Evolutionary conservation across 1,140 invertebrate species (phyloP), one percentile per base, ranked within the genome.

Genomic region (Lordiphosa collinella): DNA sequence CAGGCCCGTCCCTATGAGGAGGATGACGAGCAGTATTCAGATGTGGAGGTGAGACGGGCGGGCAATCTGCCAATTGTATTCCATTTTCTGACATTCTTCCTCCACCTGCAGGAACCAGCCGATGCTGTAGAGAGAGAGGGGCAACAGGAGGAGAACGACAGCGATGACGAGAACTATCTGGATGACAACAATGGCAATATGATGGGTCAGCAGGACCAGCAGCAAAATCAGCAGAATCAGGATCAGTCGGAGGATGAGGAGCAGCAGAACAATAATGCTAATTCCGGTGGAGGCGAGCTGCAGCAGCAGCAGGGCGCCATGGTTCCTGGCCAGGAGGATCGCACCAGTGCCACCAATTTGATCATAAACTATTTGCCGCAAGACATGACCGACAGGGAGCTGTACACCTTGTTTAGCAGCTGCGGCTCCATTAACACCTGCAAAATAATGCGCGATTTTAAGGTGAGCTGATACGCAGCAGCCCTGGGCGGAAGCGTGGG

Each of bases 321-420:
- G 16, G 18, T 11, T 22, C 18, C n/a, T 31, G 31, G 14, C 11
- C 48, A 18, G 9, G 58, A 58, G 7, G 71, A 75, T 31, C 69
- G 78, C 31, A 38, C 58, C 6, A 82, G 75, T 38, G 76, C 78
- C 38, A 95, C 96, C 3, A 98, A 98, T 90, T 90, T 98, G 55
- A 99, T 99, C 59, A 94, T 98, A 69, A 99, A 99, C 90, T 99
- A 98, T 89, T 91, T 99, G 60, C 97, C 97, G 8, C 97, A 99
- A 89, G 95, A 92, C 65, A 94, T 98, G 90, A 95, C 94, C 1
- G 97, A 98, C 87, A 95, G 96, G 73, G 96, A 98, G 75, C 92
- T 98, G 29, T 95, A 94, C 86, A 93, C 93, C 50, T 93, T 98
- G 89, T 99, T 99, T 88, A 92, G 94, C 50, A 94, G 94, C 13